Base-by-base conservation (phyloP, 2,113 vertebrate genomes). In the Silurus glanis region DNA sequence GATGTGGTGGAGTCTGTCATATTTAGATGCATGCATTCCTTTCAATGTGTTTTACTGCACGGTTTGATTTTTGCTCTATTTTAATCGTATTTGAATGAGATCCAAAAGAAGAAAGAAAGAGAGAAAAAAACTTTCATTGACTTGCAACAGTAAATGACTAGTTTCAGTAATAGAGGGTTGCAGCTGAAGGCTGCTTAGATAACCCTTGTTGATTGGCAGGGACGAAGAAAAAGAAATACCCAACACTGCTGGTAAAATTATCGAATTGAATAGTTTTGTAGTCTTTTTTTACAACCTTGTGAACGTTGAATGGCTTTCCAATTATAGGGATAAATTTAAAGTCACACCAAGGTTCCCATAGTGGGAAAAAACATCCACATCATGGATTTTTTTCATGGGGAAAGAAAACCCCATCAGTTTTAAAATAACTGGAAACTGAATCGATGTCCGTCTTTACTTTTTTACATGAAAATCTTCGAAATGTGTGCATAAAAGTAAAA, bases 221-320 rank as follows among this genome's bases (percentile, higher is more conserved):
- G 8, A 37, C 58, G 62, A 67, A 85, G 67, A 61, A 80, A 61
- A 80, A 80, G 16, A 80, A 37, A 37, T 37, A 37, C 37, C 37
- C 37, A 37, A 37, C 37, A 37, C 37, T 37, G 37, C 37, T 37
- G 37, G 37, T 37, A 2, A 37, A 37, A 37, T 37, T 37, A 37
- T 37, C 3, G 37, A 37, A 37, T 7, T 75, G 51, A 76, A 76
- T 25, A 8, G 51, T 23, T 55, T 76, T 9, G 9, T 2, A 10
- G 25, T 66, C 9, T n/a, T n/a, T 3, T 1, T 4, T 16, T 51
- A 51, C 47, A 12, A 75, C 72, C 72, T 47, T 51, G 5, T 79
- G 49, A 79, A 85, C 53, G 71, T 0, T 6, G 16, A 13, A 85
- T 67, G 61, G 55, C 28, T 67, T 71, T 51, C 25, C 25, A 21